Base-by-base conservation (phyloP, 2,113 vertebrate genomes). In the Martes martes region DNA sequence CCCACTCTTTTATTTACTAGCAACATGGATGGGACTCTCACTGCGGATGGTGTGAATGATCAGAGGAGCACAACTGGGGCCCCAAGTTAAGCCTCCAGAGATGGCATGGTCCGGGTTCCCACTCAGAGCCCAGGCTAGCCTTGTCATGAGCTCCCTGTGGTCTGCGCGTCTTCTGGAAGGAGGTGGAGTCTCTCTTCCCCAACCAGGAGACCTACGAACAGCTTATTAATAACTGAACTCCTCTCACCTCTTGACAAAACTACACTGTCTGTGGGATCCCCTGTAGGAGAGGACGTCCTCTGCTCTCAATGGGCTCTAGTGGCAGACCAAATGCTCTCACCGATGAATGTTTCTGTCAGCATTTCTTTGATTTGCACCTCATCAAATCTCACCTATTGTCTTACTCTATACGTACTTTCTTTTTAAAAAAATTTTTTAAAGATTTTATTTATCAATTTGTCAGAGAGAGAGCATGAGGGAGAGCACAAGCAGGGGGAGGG, bases 201-300 rank as follows among this genome's bases (percentile, higher is more conserved):
- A 31, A 61, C 42, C 15, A 11, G 1, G 19, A 36, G 15, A 33
- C n/a, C 39, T 69, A 63, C 0, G 0, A 26, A 36, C 28, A 47
- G 57, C 14, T 28, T 50, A 42, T 57, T 23, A 31, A 36, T 84
- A 61, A 33, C 33, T 9, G 24, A 39, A 28, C 28, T 69, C 18
- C 19, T 52, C 9, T 83, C 4, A 1, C n/a, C 33, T 61, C 59
- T 21, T 65, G 31, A 74, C 18, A 23, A 23, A 50, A 47, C 1
- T 1, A 11, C 13, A 4, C 7, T 8, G 2, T 28, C 9, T 61
- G 36, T 65, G 79, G 26, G 57, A 16, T 36, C 90, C n/a, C 5
- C 28, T 9, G 4, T 2, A 36, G 69, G 26, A 55, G 42, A 84
- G 42, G 61, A 11, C 0, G 1, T 28, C 11, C 26, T 24, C 39